Percentiles rank a stretch among this genome's conserved stretches.
Evolutionary conservation across 92 coral and sea anemone species (phyloP).

Genomic region (Actinernus sp.): DNA sequence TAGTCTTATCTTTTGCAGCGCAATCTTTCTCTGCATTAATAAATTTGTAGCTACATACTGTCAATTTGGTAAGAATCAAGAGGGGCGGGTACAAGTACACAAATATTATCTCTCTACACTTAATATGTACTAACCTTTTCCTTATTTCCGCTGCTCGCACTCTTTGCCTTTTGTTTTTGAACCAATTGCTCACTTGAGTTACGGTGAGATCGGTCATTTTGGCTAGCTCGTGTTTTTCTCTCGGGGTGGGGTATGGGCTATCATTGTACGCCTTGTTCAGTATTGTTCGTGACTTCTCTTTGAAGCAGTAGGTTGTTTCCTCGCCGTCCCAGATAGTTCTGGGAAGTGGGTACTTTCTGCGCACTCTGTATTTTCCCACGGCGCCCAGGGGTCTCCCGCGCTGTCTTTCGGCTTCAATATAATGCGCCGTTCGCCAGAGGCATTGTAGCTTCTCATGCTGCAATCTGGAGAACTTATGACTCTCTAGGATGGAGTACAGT

Average conservation of each 20-base stretch:
- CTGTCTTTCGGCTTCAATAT: constrained; percentile 90
- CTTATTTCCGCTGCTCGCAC: constrained; percentile 92
- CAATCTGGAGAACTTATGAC: constrained; percentile 70
- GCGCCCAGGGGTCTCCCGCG: constrained; percentile 93
- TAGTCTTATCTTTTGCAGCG: no score
- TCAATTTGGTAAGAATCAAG: neutral
- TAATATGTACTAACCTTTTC: constrained; percentile 69
- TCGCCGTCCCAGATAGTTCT: constrained; percentile 96
- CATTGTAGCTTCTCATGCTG: constrained; percentile 90
- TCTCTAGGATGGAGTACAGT: constrained; percentile 82
- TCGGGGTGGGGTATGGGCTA: constrained; percentile 89
- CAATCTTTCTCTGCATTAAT: no score
- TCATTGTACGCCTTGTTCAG: constrained; percentile 90
- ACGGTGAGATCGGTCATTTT: constrained; percentile 92
- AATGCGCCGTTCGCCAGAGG: constrained; percentile 93
- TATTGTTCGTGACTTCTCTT: constrained; percentile 85
- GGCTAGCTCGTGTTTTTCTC: constrained; percentile 85
- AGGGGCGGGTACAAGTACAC: constrained; percentile 12
- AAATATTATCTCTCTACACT: constrained; percentile 10
- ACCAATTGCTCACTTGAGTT: constrained; percentile 94
- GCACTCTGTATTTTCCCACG: constrained; percentile 93
- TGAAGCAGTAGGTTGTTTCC: constrained; percentile 95
- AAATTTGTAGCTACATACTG: no score
- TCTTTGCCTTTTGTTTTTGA: constrained; percentile 87
- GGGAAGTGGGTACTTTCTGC: constrained; percentile 93